Base-by-base conservation (phyloP, 2,797 vertebrate genomes). In the Phataginus tetradactyla region DNA sequence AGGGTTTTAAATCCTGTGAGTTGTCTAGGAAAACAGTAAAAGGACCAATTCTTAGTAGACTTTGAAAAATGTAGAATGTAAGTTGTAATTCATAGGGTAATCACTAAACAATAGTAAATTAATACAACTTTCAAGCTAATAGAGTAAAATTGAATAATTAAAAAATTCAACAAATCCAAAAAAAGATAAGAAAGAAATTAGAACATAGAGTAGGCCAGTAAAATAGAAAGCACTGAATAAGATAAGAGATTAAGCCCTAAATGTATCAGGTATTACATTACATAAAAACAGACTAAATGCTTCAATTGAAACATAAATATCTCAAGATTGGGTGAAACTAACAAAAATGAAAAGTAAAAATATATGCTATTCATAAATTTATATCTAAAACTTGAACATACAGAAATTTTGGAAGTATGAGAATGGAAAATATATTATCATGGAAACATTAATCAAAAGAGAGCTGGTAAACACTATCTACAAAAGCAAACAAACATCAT, bases 261-360 rank as follows among this genome's bases (percentile, higher is more conserved):
- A 61, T 72, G 45, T 61, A 75, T 66, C 21, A 75, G 59, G 85
- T 49, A 75, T 66, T 75, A 74, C 69, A 92, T 84, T 74, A 84
- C 74, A 64, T 74, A 25, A 83, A 89, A 83, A 66, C 63, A 83
- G 27, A 74, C 14, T n/a, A 90, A 68, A 69, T 81, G 79, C 25
- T 74, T 91, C 45, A 51, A 53, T 25, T 91, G 45, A 91, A 74
- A 83, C 53, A 84, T 37, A 74, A 91, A 81, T n/a, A n/a, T 59
- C 29, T n/a, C 18, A 72, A 72, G n/a, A 61, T 71, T 51, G 25
- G 25, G 39, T 77, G 32, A 29, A 64, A 77, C 21, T 61, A 89
- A n/a, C 34, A 89, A 66, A 89, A 55, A 45, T 11, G 10, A 45
- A 45, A 45, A 45, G 45, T 45, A 45, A 45, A 45, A 34, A 7